Conservation (phyloP, 2,888 invertebrate species). For the Eupithecia abbreviata region DNA sequence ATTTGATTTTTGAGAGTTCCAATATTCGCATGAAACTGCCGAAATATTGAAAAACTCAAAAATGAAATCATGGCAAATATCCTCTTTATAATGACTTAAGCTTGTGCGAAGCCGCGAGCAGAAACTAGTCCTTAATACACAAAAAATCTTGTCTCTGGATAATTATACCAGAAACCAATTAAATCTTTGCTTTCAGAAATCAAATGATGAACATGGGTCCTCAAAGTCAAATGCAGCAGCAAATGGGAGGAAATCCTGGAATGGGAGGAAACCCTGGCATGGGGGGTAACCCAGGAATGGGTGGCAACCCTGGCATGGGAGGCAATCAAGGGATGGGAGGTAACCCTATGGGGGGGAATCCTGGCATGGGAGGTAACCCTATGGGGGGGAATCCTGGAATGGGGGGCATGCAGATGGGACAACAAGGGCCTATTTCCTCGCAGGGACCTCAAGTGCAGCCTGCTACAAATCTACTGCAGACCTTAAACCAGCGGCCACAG, state of each 20-base stretch:
- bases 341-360: slow-evolving; percentile 66
- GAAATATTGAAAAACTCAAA: too few species aligned
- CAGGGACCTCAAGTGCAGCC: slow-evolving; percentile 83
- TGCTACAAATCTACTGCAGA: slow-evolving; percentile 89
- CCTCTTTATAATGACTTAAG: too few species aligned
- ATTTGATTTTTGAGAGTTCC: too few species aligned
- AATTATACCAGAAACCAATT: background rate
- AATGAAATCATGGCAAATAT: too few species aligned
- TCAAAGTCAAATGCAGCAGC: slow-evolving; percentile 82
- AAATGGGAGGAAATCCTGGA: slow-evolving; percentile 67
- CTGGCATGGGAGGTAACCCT: slow-evolving; percentile 64
- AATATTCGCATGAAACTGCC: too few species aligned
- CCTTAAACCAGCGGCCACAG: slow-evolving; percentile 87
- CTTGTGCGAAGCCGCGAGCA: background rate
- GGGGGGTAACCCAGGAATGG: slow-evolving; percentile 67
- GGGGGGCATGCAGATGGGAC: slow-evolving; percentile 74
- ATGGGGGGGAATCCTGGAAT: slow-evolving; percentile 54
- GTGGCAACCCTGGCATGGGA: slow-evolving; percentile 67
- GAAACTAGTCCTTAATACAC: background rate
- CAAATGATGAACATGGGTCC: slow-evolving; percentile 84
- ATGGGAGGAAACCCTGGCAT: slow-evolving; percentile 67
- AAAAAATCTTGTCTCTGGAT: background rate
- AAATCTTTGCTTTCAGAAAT: slow-evolving; percentile 64
- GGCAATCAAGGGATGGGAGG: slow-evolving; percentile 68
- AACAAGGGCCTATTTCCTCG: slow-evolving; percentile 70